Evolutionary conservation across 2,113 vertebrate species (phyloP).

Genomic region (Carassius gibelio): DNA sequence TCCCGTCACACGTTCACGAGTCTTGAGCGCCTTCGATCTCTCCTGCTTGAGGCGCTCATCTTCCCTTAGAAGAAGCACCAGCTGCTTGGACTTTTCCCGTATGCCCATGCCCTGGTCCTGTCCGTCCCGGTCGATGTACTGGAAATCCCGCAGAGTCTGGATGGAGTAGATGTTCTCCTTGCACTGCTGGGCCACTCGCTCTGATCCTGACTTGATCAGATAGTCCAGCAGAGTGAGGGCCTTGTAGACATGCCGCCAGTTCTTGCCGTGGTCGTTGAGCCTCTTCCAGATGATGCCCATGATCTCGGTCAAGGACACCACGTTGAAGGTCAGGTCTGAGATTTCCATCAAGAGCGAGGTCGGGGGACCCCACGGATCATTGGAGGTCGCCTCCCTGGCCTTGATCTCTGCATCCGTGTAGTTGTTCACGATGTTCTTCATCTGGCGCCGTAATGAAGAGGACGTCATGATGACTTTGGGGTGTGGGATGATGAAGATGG

Average conservation of each 20-base stretch:
- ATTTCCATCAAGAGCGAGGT: constrained; percentile 93
- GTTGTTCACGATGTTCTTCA: constrained; percentile 98
- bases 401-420: constrained; percentile 96
- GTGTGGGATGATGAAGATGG: neutral
- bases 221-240: constrained; percentile 92
- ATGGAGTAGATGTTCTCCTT: constrained; percentile 90
- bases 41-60: constrained; percentile 89
- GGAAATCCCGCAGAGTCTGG: constrained; percentile 95
- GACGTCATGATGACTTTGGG: constrained; percentile 84
- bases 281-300: constrained; percentile 98
- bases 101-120: constrained; percentile 92
- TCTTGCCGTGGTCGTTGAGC: constrained; percentile 93
- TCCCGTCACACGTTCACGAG: constrained; percentile 85
- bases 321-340: constrained; percentile 90
- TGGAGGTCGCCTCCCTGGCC: constrained; percentile 96
- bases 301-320: constrained; percentile 88
- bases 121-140: constrained; percentile 91
- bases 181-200: constrained; percentile 90
- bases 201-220: constrained; percentile 91
- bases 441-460: constrained; percentile 90
- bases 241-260: constrained; percentile 98
- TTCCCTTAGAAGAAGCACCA: constrained; percentile 86
- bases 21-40: constrained; percentile 83
- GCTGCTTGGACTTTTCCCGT: constrained; percentile 92
- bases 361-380: constrained; percentile 94